Percentiles rank a stretch among this genome's conserved stretches.
Conservation (phyloP, 1,140 invertebrate species). For the Lasioglossum albipes region DNA sequence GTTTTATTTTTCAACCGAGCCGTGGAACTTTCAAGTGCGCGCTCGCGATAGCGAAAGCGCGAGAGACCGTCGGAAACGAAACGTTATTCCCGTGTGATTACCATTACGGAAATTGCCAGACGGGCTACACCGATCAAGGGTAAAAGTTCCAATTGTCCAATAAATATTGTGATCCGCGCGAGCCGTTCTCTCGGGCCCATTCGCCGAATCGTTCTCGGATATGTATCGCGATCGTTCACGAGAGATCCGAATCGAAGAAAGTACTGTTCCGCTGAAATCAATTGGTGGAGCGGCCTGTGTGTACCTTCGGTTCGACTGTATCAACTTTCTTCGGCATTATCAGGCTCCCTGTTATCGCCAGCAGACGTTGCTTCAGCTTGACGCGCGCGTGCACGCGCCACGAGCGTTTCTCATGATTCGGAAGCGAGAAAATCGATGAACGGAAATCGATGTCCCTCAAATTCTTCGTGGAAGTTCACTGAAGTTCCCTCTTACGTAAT, state of each 20-base stretch:
- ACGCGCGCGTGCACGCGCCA: not conserved
- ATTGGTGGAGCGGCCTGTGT: not conserved
- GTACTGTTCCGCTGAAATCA: not conserved
- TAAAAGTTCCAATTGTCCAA: not conserved
- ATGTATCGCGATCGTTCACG: not conserved
- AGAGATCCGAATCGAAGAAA: not conserved
- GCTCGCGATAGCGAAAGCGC: not conserved
- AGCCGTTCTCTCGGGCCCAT: not conserved
- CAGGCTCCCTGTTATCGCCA: not conserved
- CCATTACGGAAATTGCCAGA: not conserved
- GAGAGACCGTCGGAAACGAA: not conserved
- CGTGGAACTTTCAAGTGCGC: not conserved
- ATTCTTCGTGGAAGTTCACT: too few species aligned
- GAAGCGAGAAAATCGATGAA: not conserved
- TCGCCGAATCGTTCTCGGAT: not conserved
- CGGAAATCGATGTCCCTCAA: too few species aligned
- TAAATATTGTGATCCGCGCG: not conserved
- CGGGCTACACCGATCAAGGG: not conserved
- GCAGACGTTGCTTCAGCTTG: not conserved
- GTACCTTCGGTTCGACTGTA: not conserved
- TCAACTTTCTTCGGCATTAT: constrained; percentile 3
- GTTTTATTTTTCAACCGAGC: not conserved
- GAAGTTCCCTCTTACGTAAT: too few species aligned
- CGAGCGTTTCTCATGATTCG: not conserved
- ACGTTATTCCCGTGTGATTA: not conserved